Evolutionary conservation across 2,888 invertebrate species (phyloP).

Genomic region (Lochmaea crataegi): DNA sequence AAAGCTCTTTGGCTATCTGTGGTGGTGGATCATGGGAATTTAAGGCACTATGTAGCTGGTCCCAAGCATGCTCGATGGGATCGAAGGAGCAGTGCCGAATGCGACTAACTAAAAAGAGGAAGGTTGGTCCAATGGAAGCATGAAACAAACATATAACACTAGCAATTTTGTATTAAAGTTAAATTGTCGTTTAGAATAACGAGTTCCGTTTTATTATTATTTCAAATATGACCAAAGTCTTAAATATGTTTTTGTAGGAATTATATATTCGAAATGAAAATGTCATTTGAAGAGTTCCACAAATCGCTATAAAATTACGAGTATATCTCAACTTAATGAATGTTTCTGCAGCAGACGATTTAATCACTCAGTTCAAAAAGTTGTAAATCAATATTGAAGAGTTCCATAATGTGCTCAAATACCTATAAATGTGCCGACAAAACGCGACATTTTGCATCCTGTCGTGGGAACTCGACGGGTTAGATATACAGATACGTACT

Average conservation of each 20-base stretch:
- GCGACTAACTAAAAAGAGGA: no score
- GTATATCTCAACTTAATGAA: conserved; percentile 13
- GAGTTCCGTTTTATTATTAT: no score
- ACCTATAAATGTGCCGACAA: conserved; percentile 56
- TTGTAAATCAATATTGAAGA: conserved; percentile 56
- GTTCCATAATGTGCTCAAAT: conserved; percentile 54
- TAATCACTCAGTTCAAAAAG: conserved; percentile 52
- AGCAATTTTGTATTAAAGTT: no score
- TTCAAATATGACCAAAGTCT: neutral
- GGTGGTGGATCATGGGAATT: no score
- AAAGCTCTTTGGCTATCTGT: no score
- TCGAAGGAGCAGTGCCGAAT: no score
- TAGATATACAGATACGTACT: conserved; percentile 31
- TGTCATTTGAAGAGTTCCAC: conserved; percentile 17
- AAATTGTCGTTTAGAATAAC: no score
- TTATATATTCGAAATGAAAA: conserved; percentile 14
- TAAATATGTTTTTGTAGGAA: neutral
- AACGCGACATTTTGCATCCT: conserved; percentile 54
- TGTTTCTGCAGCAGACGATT: conserved; percentile 31
- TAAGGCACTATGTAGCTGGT: no score
- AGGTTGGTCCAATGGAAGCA: no score
- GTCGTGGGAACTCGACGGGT: conserved; percentile 46
- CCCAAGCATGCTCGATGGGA: no score
- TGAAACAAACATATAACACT: no score
- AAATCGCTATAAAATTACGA: conserved; percentile 15